Percentiles rank a stretch among this genome's conserved stretches.
Conservation (phyloP, 2,797 vertebrate genomes). For the Chiroxiphia lanceolata region DNA sequence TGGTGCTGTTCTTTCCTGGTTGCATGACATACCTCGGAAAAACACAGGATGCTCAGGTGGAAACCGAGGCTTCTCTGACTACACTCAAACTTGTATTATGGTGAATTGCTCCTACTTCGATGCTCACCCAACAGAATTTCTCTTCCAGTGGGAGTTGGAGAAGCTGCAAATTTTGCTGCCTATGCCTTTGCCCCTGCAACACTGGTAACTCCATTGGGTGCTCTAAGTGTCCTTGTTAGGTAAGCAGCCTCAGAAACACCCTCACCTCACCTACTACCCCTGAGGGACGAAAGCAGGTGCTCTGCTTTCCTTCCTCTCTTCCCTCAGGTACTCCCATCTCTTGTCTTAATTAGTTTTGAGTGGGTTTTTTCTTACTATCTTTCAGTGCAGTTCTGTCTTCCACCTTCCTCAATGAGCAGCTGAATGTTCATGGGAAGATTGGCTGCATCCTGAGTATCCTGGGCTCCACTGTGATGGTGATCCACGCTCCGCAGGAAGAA, state of each 20-base stretch:
- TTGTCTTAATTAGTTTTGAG: neutral
- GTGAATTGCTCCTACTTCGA: neutral
- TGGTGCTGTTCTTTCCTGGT: neutral
- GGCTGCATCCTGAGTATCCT: conserved; percentile 85
- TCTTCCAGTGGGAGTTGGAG: conserved; percentile 85
- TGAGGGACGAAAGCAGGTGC: neutral
- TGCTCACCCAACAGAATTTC: neutral
- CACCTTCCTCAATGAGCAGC: conserved; percentile 84
- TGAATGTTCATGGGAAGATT: conserved; percentile 85
- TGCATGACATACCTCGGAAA: neutral
- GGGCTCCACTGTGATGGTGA: conserved; percentile 88
- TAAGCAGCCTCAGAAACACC: conserved; percentile 51
- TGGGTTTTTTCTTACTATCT: neutral
- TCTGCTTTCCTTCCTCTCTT: neutral
- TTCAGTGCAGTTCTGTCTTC: conserved; percentile 86
- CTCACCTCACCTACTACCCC: neutral
- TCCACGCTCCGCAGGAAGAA: conserved; percentile 86
- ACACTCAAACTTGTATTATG: neutral
- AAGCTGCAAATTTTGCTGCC: conserved; percentile 87
- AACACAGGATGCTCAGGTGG: neutral
- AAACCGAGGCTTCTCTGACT: neutral
- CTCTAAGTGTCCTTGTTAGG: conserved; percentile 88
- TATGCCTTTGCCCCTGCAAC: conserved; percentile 88
- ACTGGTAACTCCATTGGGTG: conserved; percentile 87
- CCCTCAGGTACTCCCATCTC: neutral